A percentile compares a stretch with the other conserved stretches of the same genome.
Conservation (phyloP, 2,113 vertebrate species). For the Strigops habroptila region DNA sequence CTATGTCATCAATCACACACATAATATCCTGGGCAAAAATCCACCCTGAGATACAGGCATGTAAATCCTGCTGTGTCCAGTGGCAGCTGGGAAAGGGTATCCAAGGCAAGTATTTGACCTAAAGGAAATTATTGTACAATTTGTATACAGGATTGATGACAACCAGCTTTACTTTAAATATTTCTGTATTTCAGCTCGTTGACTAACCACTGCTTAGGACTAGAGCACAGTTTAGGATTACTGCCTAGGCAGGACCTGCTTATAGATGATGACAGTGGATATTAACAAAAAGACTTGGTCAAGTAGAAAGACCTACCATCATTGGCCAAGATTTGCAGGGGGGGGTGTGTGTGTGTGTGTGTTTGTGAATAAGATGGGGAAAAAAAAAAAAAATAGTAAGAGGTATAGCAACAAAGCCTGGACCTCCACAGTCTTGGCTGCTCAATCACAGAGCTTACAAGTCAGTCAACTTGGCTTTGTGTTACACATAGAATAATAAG, state of each 20-base stretch:
- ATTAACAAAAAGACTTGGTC: neutral
- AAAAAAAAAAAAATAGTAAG: neutral
- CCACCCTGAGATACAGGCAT: neutral
- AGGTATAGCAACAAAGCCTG: neutral
- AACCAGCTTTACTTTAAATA: neutral
- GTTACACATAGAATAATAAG: neutral
- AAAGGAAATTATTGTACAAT: neutral
- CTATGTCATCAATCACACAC: neutral
- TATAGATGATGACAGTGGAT: rapidly evolving
- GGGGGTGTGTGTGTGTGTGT: too few species aligned
- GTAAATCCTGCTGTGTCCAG: neutral
- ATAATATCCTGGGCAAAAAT: neutral
- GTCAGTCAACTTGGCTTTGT: neutral
- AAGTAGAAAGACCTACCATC: neutral
- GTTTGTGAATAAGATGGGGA: too few species aligned
- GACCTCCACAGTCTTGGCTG: neutral
- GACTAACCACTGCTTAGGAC: neutral
- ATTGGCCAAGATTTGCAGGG: neutral
- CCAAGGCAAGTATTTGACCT: neutral
- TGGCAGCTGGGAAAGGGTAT: neutral
- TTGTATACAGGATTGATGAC: neutral
- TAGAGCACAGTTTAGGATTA: neutral
- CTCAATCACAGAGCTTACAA: neutral
- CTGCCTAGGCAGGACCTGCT: neutral
- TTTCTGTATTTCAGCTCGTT: neutral